Conservation (phyloP, 2,797 vertebrate species). For the Zalophus californianus region DNA sequence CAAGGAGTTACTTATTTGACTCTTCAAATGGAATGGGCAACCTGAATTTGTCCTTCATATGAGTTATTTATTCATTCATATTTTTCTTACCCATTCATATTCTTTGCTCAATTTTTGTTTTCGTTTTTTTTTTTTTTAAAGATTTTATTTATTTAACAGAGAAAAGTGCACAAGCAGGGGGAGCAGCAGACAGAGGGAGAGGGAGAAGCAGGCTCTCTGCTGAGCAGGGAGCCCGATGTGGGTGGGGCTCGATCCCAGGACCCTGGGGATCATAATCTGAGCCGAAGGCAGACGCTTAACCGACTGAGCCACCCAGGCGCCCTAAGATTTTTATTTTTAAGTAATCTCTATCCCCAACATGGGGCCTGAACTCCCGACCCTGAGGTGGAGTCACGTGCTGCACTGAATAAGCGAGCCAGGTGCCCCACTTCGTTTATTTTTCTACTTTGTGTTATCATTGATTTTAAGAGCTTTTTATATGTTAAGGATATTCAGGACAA, state of each 20-base stretch:
- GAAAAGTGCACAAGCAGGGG: background rate
- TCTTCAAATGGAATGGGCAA: background rate
- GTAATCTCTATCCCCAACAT: background rate
- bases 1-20: background rate
- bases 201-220: too few relatives aligned
- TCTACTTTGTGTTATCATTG: background rate
- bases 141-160: background rate
- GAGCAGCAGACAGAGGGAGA: too few relatives aligned
- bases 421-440: background rate
- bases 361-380: background rate
- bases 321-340: background rate
- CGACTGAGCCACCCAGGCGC: background rate
- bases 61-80: background rate
- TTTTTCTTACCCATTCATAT: background rate
- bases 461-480: conserved; percentile 39
- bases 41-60: background rate
- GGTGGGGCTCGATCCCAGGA: background rate
- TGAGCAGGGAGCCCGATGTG: background rate
- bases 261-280: background rate
- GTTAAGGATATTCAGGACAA: background rate
- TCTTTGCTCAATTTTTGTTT: background rate
- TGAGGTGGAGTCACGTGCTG: background rate
- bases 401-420: background rate
- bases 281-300: background rate
- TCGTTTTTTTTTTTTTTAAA: background rate